Conservation (phyloP, 2,113 vertebrate species). For the Procavia capensis region DNA sequence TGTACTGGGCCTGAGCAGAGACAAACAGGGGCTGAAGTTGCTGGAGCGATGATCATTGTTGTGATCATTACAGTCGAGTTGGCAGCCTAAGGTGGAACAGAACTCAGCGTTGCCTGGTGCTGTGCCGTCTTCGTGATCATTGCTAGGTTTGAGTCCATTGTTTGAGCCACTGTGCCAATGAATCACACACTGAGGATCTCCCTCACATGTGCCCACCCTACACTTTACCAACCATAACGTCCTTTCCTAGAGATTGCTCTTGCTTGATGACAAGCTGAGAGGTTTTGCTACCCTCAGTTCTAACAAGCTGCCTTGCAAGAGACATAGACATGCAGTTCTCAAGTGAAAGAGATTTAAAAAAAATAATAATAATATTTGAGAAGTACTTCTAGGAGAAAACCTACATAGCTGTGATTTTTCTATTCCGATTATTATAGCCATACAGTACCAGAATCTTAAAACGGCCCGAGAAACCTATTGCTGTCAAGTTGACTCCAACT, state of each 20-base stretch:
- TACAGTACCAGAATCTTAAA: conserved; percentile 32
- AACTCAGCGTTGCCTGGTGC: not conserved
- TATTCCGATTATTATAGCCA: conserved; percentile 30
- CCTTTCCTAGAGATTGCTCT: not conserved
- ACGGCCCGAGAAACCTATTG: too few relatives aligned
- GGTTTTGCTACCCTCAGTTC: too few relatives aligned
- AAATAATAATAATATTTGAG: not conserved
- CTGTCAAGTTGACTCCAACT: too few relatives aligned
- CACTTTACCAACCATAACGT: not conserved
- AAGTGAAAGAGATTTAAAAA: fast-evolving
- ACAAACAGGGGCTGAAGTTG: conserved; percentile 13
- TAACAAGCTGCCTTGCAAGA: not conserved
- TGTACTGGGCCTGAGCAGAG: conserved; percentile 38
- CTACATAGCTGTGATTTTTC: conserved; percentile 63
- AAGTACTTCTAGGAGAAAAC: conserved; percentile 60
- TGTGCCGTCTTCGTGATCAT: not conserved
- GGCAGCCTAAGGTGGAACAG: not conserved
- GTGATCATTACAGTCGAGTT: not conserved
- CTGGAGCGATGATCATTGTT: not conserved
- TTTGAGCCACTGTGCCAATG: not conserved
- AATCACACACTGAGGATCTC: not conserved
- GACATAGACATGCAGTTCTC: conserved; percentile 12
- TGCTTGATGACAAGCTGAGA: too few relatives aligned
- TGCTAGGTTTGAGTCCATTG: not conserved
- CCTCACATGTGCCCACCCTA: too few relatives aligned